Percentiles rank a stretch among this genome's conserved stretches.
phyloP scores from a whole-genome alignment of 1,140 invertebrate species.

The Gerris buenoi region DNA sequence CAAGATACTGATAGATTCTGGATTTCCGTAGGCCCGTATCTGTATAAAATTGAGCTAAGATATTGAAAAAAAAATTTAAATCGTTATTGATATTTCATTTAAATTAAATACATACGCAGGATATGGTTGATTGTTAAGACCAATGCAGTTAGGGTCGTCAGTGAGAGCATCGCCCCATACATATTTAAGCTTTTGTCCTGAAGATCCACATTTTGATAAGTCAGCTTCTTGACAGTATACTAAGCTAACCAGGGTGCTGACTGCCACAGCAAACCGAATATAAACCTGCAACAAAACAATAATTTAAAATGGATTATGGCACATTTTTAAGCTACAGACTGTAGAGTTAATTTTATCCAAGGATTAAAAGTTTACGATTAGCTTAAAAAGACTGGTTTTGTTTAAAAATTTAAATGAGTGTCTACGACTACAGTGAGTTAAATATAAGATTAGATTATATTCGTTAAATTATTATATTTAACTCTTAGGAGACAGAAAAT shows the following conservation, averaged over 20 bases:
- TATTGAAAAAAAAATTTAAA: no score
- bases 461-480: neutral
- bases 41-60: no score
- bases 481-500: no score
- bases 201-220: slow-evolving; percentile 13
- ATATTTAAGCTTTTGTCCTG: slow-evolving; percentile 44
- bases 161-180: slow-evolving; percentile 68
- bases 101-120: slow-evolving; percentile 57
- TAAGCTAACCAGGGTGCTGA: neutral
- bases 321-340: no score
- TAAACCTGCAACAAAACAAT: neutral
- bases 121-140: slow-evolving; percentile 63
- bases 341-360: neutral
- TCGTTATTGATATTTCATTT: no score
- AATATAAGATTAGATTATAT: neutral
- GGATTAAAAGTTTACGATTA: neutral
- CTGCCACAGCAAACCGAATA: neutral
- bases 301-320: no score
- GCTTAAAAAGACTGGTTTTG: neutral
- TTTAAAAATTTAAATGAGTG: neutral
- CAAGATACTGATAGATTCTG: no score
- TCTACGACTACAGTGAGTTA: neutral
- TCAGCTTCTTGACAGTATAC: neutral
- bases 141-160: slow-evolving; percentile 54
- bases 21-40: no score